phyloP scores from a whole-genome alignment of 2,797 vertebrate species.

The Aselliscus stoliczkanus region DNA sequence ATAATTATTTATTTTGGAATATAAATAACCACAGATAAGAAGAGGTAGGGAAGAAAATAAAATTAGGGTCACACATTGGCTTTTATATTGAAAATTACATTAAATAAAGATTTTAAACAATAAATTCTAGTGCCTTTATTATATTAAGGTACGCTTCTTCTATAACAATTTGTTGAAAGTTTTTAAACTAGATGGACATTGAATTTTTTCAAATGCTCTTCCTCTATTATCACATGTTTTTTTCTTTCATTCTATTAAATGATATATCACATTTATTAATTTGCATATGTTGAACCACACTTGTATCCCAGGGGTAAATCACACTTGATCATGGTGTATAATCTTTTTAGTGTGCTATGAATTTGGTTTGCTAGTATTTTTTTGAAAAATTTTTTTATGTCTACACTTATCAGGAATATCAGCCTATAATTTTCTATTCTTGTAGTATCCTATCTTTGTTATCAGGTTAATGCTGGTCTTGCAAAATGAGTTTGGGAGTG shows the following conservation, averaged over 20 bases:
- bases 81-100: background rate
- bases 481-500: background rate
- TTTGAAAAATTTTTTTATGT: background rate
- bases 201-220: background rate
- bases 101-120: background rate
- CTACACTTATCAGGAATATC: background rate
- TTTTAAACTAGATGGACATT: background rate
- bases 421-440: background rate
- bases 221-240: background rate
- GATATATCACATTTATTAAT: background rate
- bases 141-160: background rate
- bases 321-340: too few species aligned
- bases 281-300: too few species aligned
- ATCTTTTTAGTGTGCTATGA: background rate
- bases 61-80: background rate
- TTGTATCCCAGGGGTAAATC: too few species aligned
- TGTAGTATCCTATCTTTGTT: background rate
- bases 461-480: background rate
- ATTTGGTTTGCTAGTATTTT: background rate
- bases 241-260: background rate
- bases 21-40: background rate
- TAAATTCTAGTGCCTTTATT: background rate
- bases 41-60: background rate
- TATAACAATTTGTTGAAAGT: background rate
- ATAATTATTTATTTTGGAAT: background rate